Percentiles rank a stretch among this genome's conserved stretches.
These are phyloP conservation scores for Eupithecia tripunctaria DNA, from an alignment of 2,888 invertebrate genomes.

Conservation along the genomic window DNA sequence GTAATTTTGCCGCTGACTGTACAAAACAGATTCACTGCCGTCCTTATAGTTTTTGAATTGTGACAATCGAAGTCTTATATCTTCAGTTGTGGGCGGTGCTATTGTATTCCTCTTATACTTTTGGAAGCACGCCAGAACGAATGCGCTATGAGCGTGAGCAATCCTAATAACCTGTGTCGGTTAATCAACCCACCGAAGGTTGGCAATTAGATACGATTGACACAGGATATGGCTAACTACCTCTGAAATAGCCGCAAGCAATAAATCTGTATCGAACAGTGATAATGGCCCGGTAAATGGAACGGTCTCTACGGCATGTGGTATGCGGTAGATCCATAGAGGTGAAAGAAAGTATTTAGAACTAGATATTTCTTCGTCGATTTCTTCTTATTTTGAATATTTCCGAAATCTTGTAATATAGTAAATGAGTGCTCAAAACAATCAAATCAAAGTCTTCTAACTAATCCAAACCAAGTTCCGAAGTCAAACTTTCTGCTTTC, in stretches of 20 bases:
- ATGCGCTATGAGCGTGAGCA: constrained; percentile 76
- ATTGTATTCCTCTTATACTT: constrained; percentile 62
- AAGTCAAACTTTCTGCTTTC: too few species aligned
- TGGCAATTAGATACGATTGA: constrained; percentile 60
- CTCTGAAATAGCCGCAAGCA: constrained; percentile 12
- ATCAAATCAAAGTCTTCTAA: too few species aligned
- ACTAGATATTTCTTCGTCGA: not conserved
- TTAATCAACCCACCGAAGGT: constrained; percentile 78
- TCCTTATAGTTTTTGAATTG: constrained; percentile 48
- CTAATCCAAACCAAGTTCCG: too few species aligned
- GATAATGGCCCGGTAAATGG: constrained; percentile 8
- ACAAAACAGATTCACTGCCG: constrained; percentile 24
- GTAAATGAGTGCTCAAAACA: too few species aligned
- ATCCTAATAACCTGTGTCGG: constrained; percentile 78
- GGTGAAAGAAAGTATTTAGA: not conserved
- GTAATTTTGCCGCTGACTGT: constrained; percentile 21
- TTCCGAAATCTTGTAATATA: too few species aligned
- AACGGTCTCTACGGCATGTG: not conserved
- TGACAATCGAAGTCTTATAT: constrained; percentile 63
- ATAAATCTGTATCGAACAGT: constrained; percentile 28
- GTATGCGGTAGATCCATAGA: not conserved
- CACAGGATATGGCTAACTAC: constrained; percentile 32
- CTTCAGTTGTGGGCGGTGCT: constrained; percentile 64
- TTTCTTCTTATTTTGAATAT: not conserved
- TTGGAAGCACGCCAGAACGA: constrained; percentile 74